Evolutionary conservation across 2,888 invertebrate genomes (phyloP), one percentile per base, ranked within the genome.

Genomic region (Lasioglossum leucozonium): DNA sequence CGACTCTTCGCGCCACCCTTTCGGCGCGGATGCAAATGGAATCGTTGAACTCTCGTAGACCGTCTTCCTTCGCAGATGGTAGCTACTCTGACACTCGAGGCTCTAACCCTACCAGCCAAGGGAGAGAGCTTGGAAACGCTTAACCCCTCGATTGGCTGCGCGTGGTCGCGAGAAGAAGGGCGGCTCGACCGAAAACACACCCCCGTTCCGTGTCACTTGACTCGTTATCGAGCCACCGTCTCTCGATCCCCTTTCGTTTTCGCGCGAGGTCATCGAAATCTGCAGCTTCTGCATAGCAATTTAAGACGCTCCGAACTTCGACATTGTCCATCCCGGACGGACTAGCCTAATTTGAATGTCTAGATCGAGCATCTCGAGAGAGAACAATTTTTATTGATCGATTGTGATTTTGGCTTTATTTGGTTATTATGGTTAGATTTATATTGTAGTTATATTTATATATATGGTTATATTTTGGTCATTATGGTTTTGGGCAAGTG

Each of bases 11-110:
- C 71, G 26, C 8, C 83, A 47, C 42, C 79, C 34, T 65, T 58
- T 51, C 40, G 58, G 22, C 44, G 18, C 67, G 51, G 34, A 44
- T 69, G 74, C 74, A 77, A 83, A 85, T 85, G 71, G 77, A 79
- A 83, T 85, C 79, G 83, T 85, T 85, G 71, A 80, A 40, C 71
- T 71, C 62, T 71, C 51, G 11, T 47, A 72, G 62, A 69, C 65
- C 69, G 44, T 74, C 79, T 74, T 80, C 71, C 83, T 83, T 77
- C 58, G 72, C 42, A 42, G 77, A 81, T 40, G 72, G 69, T 51
- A 71, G 79, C 67, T 76, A 69, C 51, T 62, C 51, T 42, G 73
- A 62, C 77, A 81, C 81, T 79, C 47, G 16, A 75, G 44, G 22
- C 22, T 58, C 34, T 18, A 76, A 76, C 74, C 77, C 73, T 73